phyloP scores from a whole-genome alignment of 1,140 invertebrate genomes.

The Asobara japonica region DNA sequence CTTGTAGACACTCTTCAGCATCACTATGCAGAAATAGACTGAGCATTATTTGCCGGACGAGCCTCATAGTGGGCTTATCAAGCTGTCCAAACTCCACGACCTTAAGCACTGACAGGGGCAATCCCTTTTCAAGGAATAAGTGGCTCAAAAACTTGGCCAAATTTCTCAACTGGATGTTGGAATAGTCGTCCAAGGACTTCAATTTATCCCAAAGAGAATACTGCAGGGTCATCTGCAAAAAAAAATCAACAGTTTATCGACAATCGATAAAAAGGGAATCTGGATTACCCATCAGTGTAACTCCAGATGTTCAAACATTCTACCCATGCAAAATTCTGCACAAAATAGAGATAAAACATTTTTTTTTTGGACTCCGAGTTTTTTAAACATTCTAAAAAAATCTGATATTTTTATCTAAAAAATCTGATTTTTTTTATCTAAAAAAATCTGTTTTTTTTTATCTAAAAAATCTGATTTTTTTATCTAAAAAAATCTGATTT shows the following conservation, averaged over 20 bases:
- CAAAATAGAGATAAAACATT: no score
- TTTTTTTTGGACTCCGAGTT: no score
- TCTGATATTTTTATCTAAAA: no score
- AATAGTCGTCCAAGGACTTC: slow-evolving; percentile 78
- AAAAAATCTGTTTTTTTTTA: no score
- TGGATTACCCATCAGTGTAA: no score
- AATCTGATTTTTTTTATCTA: no score
- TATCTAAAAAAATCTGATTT: no score
- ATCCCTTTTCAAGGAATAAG: slow-evolving; percentile 80
- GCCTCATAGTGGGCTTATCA: slow-evolving; percentile 74
- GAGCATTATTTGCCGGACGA: slow-evolving; percentile 78
- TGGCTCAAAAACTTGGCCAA: slow-evolving; percentile 83
- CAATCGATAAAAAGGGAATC: no score
- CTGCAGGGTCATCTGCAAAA: slow-evolving; percentile 57
- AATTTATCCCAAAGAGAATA: slow-evolving; percentile 56
- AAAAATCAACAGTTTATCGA: not conserved
- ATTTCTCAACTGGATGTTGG: slow-evolving; percentile 75
- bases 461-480: no score
- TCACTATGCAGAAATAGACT: slow-evolving; percentile 74
- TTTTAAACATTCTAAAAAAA: not conserved
- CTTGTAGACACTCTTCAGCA: slow-evolving; percentile 69
- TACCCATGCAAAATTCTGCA: no score
- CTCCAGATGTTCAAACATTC: no score
- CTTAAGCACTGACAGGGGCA: slow-evolving; percentile 88
- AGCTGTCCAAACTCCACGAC: slow-evolving; percentile 84